Percentiles rank a stretch among this genome's conserved stretches.
These are phyloP conservation scores for Nudaria mundana DNA, from an alignment of 2,888 invertebrate genomes.

Conservation along the genomic window DNA sequence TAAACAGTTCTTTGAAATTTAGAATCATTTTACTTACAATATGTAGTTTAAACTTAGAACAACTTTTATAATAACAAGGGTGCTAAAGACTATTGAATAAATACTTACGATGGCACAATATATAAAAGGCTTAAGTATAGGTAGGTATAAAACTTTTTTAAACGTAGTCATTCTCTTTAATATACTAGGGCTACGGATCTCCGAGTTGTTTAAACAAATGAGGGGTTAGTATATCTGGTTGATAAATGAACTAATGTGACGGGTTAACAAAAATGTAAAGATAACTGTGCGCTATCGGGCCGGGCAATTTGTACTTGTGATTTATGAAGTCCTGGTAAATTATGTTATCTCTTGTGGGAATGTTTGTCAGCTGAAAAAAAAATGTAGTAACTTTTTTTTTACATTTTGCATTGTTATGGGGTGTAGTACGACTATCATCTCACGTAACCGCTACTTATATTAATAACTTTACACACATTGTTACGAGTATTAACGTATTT, in stretches of 20 bases:
- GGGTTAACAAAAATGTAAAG: slow-evolving; percentile 55
- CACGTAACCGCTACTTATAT: too few species aligned
- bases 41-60: background rate
- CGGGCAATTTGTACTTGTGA: slow-evolving; percentile 58
- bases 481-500: too few species aligned
- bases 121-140: too few species aligned
- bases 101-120: too few species aligned
- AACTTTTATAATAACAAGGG: too few species aligned
- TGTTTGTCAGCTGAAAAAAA: background rate
- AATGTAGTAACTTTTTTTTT: too few species aligned
- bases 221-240: slow-evolving; percentile 42
- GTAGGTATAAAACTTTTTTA: background rate
- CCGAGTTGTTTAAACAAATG: slow-evolving; percentile 12
- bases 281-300: slow-evolving; percentile 43
- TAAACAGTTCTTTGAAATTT: background rate
- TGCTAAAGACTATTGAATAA: too few species aligned
- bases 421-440: too few species aligned
- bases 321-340: slow-evolving; percentile 53
- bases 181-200: background rate
- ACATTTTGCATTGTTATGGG: too few species aligned
- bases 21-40: background rate
- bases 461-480: too few species aligned
- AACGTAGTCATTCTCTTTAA: too few species aligned
- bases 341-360: slow-evolving; percentile 45
- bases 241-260: slow-evolving; percentile 43